phyloP scores from a whole-genome alignment of 2,888 invertebrate species.

The Agrochola lota region DNA sequence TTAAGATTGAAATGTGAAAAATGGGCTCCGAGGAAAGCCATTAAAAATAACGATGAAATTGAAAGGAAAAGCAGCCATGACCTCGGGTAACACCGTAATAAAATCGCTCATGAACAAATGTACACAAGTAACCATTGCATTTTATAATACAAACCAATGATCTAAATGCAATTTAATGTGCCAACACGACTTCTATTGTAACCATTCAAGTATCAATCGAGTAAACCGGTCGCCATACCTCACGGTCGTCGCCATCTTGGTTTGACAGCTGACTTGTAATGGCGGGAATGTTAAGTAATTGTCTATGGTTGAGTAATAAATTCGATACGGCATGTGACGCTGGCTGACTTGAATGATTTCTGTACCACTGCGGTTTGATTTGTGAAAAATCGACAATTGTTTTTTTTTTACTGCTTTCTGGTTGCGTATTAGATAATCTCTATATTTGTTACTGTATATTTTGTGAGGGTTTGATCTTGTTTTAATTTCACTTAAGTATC shows the following conservation, averaged over 20 bases:
- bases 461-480: background rate
- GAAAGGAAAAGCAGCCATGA: constrained; percentile 55
- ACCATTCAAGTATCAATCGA: constrained; percentile 74
- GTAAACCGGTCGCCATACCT: constrained; percentile 75
- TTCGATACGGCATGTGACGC: constrained; percentile 75
- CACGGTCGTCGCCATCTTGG: constrained; percentile 80
- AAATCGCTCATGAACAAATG: constrained; percentile 29
- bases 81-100: constrained; percentile 35
- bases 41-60: constrained; percentile 35
- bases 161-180: constrained; percentile 61
- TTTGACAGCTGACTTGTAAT: constrained; percentile 79
- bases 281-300: constrained; percentile 79
- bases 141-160: constrained; percentile 51
- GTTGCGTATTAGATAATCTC: constrained; percentile 22
- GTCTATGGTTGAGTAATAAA: constrained; percentile 80
- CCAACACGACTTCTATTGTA: constrained; percentile 67
- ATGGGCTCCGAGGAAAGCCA: background rate
- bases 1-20: background rate
- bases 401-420: constrained; percentile 12
- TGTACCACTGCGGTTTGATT: constrained; percentile 66
- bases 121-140: constrained; percentile 22
- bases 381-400: constrained; percentile 35
- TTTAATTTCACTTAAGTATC: background rate
- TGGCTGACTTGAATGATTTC: constrained; percentile 67
- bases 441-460: constrained; percentile 9